phyloP scores from a whole-genome alignment of 2,888 invertebrate species.

The Chloroclystis v-ata region DNA sequence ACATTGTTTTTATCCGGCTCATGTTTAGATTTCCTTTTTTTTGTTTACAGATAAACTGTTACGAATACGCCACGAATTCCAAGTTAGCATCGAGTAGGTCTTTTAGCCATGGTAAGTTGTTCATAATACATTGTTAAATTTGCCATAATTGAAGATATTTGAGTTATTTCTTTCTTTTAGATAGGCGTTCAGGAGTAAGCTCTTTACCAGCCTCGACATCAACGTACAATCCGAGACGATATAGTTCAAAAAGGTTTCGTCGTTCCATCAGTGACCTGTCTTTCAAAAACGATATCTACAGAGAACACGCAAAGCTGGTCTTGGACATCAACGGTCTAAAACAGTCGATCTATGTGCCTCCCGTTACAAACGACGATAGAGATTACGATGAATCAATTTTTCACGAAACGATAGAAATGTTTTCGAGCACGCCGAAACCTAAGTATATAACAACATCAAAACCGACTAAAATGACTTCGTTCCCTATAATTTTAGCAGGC shows the following conservation, averaged over 20 bases:
- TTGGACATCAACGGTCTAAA: constrained; percentile 67
- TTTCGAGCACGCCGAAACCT: constrained; percentile 38
- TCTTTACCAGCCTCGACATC: constrained; percentile 13
- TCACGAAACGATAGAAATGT: constrained; percentile 61
- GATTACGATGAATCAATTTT: constrained; percentile 69
- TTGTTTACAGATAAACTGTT: constrained; percentile 59
- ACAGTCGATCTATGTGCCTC: constrained; percentile 57
- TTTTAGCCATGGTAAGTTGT: constrained; percentile 42
- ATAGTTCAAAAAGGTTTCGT: constrained; percentile 30
- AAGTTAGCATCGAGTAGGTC: constrained; percentile 35
- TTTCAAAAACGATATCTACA: constrained; percentile 53
- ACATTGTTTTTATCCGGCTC: constrained; percentile 5
- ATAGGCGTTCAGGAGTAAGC: constrained; percentile 20
- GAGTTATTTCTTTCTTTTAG: constrained; percentile 6
- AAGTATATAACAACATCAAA: constrained; percentile 15
- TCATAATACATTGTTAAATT: not conserved
- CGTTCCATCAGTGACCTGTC: constrained; percentile 26
- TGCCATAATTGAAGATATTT: not conserved
- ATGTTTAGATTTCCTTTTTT: constrained; percentile 14
- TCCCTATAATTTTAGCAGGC: constrained; percentile 58
- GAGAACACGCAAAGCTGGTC: constrained; percentile 68
- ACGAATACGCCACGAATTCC: constrained; percentile 43
- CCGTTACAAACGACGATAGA: constrained; percentile 49
- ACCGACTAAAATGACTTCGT: constrained; percentile 40
- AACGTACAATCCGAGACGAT: constrained; percentile 12